Evolutionary conservation across 53 echinoderm and acorn worm genomes (phyloP), one percentile per base, ranked within the genome.

Genomic region (Arbacia lixula): DNA sequence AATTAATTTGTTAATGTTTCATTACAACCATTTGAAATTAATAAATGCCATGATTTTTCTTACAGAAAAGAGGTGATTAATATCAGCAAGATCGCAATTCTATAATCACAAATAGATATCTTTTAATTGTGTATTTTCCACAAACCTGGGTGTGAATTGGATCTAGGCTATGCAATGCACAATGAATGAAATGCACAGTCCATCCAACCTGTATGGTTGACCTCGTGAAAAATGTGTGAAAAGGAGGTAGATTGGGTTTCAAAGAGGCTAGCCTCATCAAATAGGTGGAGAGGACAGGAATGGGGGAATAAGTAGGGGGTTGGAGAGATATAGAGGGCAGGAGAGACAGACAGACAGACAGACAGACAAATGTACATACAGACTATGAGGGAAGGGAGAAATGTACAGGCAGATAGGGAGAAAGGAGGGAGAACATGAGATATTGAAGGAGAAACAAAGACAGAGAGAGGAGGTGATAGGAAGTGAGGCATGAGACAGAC

Each of bases 171-270:
- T n/a, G 69, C 43, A 68, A 68, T 73, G 53, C 52, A 46, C 53
- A 73, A 10, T 46, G 46, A 73, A 73, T 52, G 27, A 73, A 73
- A 73, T 73, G 53, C 73, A 42, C 73, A 52, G 73, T 52, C 31
- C 12, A 53, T 28, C 31, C 12, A 53, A 26, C 51, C 51, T 73
- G 28, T 34, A 52, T 51, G 49, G 49, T 41, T 52, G 53, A 73
- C 73, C 51, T 52, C 34, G 73, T 53, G 51, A 12, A 73, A 73
- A 53, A 73, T 53, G 73, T 73, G 53, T 73, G 73, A 73, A 73
- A 71, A 52, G 73, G 73, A 73, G 51, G 32, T 27, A 26, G 33
- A 12, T 68, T 12, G 43, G 43, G 43, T 68, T 68, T 68, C 69
- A 68, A 68, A 29, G 8, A 68, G 69, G 43, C 12, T 68, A 5